Evolutionary conservation across 2,113 vertebrate species (phyloP).

Genomic region (Anser cygnoides): DNA sequence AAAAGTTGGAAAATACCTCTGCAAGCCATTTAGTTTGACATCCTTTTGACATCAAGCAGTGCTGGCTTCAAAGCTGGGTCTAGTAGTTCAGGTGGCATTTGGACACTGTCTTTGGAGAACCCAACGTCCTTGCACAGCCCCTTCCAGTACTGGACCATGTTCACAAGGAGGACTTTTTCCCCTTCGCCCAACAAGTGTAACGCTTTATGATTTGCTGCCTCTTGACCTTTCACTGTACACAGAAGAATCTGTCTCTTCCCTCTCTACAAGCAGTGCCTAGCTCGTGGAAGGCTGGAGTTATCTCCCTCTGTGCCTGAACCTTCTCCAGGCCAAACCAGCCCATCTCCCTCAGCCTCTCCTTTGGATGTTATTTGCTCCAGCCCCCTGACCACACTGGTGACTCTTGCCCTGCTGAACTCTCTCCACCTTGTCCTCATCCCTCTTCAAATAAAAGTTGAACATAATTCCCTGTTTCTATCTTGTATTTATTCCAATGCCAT

Average conservation of each 20-base stretch:
- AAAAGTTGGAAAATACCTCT: not conserved
- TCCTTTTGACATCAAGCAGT: not conserved
- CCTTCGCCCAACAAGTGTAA: not conserved
- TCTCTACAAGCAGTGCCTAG: not conserved
- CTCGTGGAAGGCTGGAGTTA: not conserved
- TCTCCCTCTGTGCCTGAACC: fast-evolving
- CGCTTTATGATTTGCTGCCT: not conserved
- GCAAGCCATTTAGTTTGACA: not conserved
- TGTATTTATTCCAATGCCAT: not conserved
- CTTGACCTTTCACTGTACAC: not conserved
- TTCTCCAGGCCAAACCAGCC: not conserved
- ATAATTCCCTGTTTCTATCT: not conserved
- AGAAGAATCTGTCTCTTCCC: not conserved
- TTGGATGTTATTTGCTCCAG: not conserved
- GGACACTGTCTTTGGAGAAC: not conserved
- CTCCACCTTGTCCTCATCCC: not conserved
- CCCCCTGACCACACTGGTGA: not conserved
- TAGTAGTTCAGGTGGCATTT: not conserved
- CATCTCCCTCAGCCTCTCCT: not conserved
- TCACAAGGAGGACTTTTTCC: not conserved
- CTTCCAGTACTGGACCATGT: not conserved
- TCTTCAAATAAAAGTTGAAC: not conserved
- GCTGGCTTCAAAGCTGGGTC: not conserved
- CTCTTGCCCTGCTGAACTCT: not conserved
- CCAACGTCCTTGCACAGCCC: fast-evolving